Conservation (phyloP, 2,888 invertebrate species). For the Lampropteryx suffumata region DNA sequence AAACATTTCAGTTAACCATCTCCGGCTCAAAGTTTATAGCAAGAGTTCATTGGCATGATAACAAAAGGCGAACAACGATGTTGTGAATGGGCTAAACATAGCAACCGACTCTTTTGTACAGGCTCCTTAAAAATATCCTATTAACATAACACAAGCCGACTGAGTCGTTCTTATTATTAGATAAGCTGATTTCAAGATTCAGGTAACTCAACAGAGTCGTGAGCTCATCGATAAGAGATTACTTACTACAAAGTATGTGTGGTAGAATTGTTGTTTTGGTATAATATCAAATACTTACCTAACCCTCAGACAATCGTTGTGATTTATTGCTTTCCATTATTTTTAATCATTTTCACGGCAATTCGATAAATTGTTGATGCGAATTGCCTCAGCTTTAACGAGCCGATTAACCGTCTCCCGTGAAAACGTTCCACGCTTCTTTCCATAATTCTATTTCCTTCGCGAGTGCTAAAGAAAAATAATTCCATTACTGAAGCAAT, state of each 20-base stretch:
- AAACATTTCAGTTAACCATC: conserved; percentile 11
- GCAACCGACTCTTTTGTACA: conserved; percentile 55
- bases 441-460: conserved; percentile 44
- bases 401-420: conserved; percentile 36
- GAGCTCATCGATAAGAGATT: no score
- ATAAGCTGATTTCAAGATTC: no score
- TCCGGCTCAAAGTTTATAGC: conserved; percentile 12
- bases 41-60: conserved; percentile 39
- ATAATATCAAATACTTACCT: neutral
- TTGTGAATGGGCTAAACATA: conserved; percentile 65
- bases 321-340: conserved; percentile 5
- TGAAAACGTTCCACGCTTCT: conserved; percentile 37
- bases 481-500: conserved; percentile 61
- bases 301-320: no score
- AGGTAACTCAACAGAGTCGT: no score
- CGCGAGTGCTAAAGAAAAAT: conserved; percentile 50
- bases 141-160: neutral
- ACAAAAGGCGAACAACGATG: conserved; percentile 47
- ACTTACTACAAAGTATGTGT: no score
- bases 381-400: conserved; percentile 26
- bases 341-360: conserved; percentile 8
- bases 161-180: no score
- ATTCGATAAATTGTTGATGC: conserved; percentile 18
- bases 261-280: no score
- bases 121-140: conserved; percentile 30